Evolutionary conservation across 2,888 invertebrate genomes (phyloP), one percentile per base, ranked within the genome.

Genomic region (Macrosoma leucophasiata): DNA sequence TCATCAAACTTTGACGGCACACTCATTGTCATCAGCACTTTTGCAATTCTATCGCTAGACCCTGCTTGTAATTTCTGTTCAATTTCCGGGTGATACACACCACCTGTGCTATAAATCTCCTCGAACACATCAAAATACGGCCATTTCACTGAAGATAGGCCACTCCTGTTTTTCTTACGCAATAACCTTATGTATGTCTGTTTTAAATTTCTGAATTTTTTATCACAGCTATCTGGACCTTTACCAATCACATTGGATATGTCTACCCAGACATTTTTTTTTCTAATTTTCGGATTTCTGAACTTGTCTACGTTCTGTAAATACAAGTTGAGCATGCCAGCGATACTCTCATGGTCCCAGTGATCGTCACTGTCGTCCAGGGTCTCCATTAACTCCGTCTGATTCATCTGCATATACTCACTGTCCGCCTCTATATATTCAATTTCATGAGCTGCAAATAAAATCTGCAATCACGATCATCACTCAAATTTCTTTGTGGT

Each of bases 171-270:
- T 32, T 70, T 75, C 48, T 77, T 84, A 41, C 73, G 76, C 1
- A 84, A 48, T 37, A 82, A 45, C 39, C 84, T 58, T 9, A 82
- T 57, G 41, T 82, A 84, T 3, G 82, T 84, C 46, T 73, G 71
- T 50, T 84, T 84, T 23, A 84, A 52, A 49, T 84, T 84, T 34
- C 84, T 60, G 47, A 82, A 82, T 45, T 84, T 84, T 43, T 79
- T 82, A 41, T 82, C 81, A 47, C 82, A 84, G 29, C 67, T 62
- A 6, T 79, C 76, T 2, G 82, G 75, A 2, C 68, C 62, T 52
- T 78, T 77, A 1, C 75, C 76, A 1, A 82, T 61, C 1, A 59
- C 62, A 27, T 60, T 61, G 1, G 68, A 61, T 15, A 82, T 77
- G 6, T 79, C 75, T 1, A 65, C 54, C 84, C 84, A 84, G 0